Percentiles rank a stretch among this genome's conserved stretches.
Conservation (phyloP, 2,797 vertebrate genomes). For the Chiroxiphia lanceolata region DNA sequence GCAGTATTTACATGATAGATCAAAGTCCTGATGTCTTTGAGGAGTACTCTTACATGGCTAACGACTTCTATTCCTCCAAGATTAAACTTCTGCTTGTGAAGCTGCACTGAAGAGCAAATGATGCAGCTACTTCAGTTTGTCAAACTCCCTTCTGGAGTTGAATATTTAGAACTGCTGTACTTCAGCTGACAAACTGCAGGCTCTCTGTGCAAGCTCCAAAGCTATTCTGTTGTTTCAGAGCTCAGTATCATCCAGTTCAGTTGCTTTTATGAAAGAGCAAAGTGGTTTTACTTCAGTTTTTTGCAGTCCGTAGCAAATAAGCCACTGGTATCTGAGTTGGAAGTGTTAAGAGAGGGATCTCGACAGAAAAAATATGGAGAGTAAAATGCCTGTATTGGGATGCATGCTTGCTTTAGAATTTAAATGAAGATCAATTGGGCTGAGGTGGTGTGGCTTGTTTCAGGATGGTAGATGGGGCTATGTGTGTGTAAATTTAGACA, state of each 20-base stretch:
- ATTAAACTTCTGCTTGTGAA: slow-evolving; percentile 55
- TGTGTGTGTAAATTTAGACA: neutral
- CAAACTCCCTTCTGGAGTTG: slow-evolving; percentile 22
- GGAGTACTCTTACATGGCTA: slow-evolving; percentile 50
- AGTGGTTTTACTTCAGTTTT: neutral
- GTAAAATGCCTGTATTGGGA: neutral
- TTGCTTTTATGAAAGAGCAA: neutral
- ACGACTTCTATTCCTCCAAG: slow-evolving; percentile 56
- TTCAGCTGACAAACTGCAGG: neutral
- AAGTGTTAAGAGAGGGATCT: neutral
- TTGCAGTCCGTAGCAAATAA: neutral
- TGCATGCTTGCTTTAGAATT: neutral
- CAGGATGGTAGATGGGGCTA: neutral
- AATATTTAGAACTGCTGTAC: slow-evolving; percentile 15
- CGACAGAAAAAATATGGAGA: neutral
- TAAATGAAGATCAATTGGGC: neutral
- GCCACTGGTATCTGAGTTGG: neutral
- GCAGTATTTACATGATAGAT: slow-evolving; percentile 58
- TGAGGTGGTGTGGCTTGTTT: neutral
- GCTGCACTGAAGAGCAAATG: slow-evolving; percentile 38
- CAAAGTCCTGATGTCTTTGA: slow-evolving; percentile 45
- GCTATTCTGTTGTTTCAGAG: neutral
- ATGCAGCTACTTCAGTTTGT: slow-evolving; percentile 53
- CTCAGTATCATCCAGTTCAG: neutral
- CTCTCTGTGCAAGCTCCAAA: neutral